phyloP scores from a whole-genome alignment of 2,797 vertebrate species.

The Sus cebifrons region DNA sequence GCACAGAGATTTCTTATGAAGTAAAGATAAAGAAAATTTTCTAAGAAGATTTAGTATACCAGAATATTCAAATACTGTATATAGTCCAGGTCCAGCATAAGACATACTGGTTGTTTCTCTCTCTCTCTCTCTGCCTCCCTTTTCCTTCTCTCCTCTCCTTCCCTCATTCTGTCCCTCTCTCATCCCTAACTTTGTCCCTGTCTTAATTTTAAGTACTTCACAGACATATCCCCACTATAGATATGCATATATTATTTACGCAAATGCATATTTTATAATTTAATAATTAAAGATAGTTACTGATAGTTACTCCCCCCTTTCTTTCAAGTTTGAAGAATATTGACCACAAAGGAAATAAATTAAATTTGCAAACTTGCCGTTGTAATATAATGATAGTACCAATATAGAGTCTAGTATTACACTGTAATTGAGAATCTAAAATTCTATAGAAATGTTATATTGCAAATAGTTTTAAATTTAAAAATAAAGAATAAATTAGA shows the following conservation, averaged over 20 bases:
- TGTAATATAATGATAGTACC: not conserved
- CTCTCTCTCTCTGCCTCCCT: not conserved
- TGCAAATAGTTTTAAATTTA: constrained; percentile 14
- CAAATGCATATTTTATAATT: not conserved
- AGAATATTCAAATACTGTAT: not conserved
- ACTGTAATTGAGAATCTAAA: not conserved
- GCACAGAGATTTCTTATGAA: not conserved
- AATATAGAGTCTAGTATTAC: not conserved
- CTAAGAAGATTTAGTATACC: not conserved
- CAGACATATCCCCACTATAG: not conserved
- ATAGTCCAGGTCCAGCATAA: too few relatives aligned
- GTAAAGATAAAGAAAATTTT: not conserved
- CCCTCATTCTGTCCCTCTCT: not conserved
- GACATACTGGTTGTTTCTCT: not conserved
- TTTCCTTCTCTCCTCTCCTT: not conserved
- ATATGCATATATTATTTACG: not conserved
- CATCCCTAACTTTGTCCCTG: not conserved
- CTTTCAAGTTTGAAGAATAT: constrained; percentile 32
- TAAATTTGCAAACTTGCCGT: not conserved
- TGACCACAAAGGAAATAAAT: not conserved
- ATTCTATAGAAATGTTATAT: not conserved
- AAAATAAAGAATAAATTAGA: not conserved
- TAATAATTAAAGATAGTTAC: not conserved
- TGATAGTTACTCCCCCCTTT: not conserved
- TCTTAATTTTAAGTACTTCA: not conserved